A percentile compares a stretch with the other conserved stretches of the same genome.
These are phyloP conservation scores for Drosophila orena DNA, from an alignment of 1,140 invertebrate genomes.

Conservation along the genomic window DNA sequence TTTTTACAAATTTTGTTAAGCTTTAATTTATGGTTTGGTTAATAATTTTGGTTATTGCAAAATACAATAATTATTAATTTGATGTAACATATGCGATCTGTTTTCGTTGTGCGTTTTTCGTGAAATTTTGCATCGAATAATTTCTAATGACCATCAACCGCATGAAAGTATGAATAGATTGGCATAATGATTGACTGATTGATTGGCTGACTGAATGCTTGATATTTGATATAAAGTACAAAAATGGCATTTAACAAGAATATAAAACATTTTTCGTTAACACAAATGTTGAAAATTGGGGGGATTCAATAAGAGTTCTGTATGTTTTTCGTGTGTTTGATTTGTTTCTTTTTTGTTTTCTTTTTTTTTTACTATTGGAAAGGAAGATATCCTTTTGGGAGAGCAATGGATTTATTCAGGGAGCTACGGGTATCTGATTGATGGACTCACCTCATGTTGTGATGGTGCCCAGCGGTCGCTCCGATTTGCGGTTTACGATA, in stretches of 20 bases:
- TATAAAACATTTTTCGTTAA: constrained; percentile 85
- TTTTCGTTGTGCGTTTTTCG: constrained; percentile 66
- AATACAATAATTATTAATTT: constrained; percentile 74
- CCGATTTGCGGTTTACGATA: constrained; percentile 93
- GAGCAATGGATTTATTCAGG: constrained; percentile 15
- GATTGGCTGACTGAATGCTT: constrained; percentile 51
- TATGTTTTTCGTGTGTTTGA: constrained; percentile 16
- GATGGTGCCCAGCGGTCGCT: constrained; percentile 86
- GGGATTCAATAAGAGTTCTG: constrained; percentile 21
- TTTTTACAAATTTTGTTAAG: constrained; percentile 56
- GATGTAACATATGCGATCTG: constrained; percentile 57
- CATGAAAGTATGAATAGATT: constrained; percentile 68
- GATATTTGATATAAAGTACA: constrained; percentile 52
- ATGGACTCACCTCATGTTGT: constrained; percentile 89
- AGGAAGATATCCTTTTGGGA: background rate
- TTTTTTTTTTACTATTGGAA: background rate
- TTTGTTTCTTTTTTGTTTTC: background rate
- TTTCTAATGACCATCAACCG: constrained; percentile 77
- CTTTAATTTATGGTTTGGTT: constrained; percentile 63
- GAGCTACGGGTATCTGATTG: constrained; percentile 6
- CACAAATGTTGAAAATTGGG: constrained; percentile 68
- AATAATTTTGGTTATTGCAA: constrained; percentile 84
- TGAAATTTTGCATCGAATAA: constrained; percentile 65
- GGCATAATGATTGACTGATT: constrained; percentile 67
- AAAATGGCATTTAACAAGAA: constrained; percentile 79